A percentile compares a stretch with the other conserved stretches of the same genome.
These are phyloP conservation scores for Sebastes dallii DNA, from an alignment of 2,797 vertebrate species.

Conservation along the genomic window DNA sequence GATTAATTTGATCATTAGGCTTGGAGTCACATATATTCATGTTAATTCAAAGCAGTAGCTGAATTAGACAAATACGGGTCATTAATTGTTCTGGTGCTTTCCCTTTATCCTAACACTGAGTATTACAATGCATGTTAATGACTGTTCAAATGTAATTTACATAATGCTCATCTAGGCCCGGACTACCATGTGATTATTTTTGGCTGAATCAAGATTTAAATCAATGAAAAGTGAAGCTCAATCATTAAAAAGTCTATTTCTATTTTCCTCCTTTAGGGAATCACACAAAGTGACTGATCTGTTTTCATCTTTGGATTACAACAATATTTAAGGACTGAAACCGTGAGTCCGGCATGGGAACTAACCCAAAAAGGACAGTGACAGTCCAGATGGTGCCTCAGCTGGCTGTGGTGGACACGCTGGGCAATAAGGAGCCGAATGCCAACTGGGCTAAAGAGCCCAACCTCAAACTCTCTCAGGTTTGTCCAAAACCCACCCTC, in stretches of 20 bases:
- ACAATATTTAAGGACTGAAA: constrained; percentile 49
- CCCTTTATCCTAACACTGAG: constrained; percentile 11
- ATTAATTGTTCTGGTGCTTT: constrained; percentile 15
- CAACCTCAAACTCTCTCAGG: constrained; percentile 73
- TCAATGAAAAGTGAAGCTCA: not conserved
- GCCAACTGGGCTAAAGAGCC: constrained; percentile 73
- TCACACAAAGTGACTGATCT: constrained; percentile 27
- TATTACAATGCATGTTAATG: constrained; percentile 19
- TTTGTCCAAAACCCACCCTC: constrained; percentile 69
- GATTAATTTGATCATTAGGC: not conserved
- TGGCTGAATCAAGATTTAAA: not conserved
- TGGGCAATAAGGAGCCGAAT: constrained; percentile 77
- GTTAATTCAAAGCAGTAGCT: not conserved
- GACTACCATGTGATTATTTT: not conserved
- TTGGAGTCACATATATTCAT: not conserved
- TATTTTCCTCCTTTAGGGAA: constrained; percentile 66
- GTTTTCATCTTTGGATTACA: constrained; percentile 67
- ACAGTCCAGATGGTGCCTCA: constrained; percentile 84
- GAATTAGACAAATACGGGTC: not conserved
- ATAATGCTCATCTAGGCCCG: not conserved
- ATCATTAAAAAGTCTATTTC: constrained; percentile 28
- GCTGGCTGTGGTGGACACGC: constrained; percentile 77
- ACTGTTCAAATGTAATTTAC: not conserved
- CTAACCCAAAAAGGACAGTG: constrained; percentile 89
- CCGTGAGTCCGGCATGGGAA: constrained; percentile 87